Evolutionary conservation across 2,797 vertebrate species (phyloP), one percentile per base, ranked within the genome.

Genomic region (Prunella strophiata): DNA sequence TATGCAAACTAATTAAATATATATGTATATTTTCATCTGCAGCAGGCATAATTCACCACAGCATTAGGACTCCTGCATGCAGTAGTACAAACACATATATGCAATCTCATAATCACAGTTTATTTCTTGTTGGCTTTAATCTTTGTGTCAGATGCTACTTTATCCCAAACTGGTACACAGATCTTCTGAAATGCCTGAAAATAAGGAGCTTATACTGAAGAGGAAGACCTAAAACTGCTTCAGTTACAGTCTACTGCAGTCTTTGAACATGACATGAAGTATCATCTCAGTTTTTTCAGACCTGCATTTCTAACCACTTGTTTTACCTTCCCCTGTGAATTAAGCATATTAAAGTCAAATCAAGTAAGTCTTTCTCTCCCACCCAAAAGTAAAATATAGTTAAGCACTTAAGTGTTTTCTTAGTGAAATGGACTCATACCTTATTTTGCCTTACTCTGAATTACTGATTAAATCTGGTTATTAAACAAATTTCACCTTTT

Each of bases 1-100:
- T 93, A 94, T 11, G 88, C 84, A 95, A 93, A 90, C 62, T 59
- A 81, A 95, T 95, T 77, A 96, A 96, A 96, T 90, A 96, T 91
- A 90, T 72, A 84, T 90, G 85, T 61, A 70, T 81, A 90, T 93
- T 95, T 94, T 89, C 51, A 86, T 93, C 93, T 94, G 79, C 55
- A 89, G 85, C 58, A 78, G 55, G 83, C 94, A 91, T 90, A 95
- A 91, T 79, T 88, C 80, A 92, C 36, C 59, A 52, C 63, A 88
- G 74, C 76, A 88, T 74, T 79, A 83, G 70, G 63, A 79, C 45
- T 86, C 67, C 63, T 86, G 52, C 59, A 89, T 22, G 36, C 55
- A 86, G 50, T 11, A 68, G 52, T 36, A 88, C 47, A 79, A 81
- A 88, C 47, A 79, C 50, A 79, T 42, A 77, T 19, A 90, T 27